Base-by-base conservation (phyloP, 2,797 vertebrate genomes). In the Gobio occitaniae region DNA sequence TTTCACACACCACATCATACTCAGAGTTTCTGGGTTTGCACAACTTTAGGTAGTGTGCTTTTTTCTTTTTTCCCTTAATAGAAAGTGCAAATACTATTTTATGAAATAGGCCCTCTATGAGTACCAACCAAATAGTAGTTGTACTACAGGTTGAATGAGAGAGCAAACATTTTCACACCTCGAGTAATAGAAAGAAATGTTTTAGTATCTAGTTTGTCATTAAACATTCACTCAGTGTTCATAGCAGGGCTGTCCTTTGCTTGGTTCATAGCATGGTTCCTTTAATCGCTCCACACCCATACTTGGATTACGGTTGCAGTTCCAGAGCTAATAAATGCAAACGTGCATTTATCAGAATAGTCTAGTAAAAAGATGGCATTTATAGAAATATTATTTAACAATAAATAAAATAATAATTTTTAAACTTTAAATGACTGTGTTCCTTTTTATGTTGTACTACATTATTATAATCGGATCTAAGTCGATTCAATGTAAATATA, bases 1-100 rank as follows among this genome's bases (percentile, higher is more conserved):
- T 21, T 47, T 16, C 25, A 72, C 10, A 48, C n/a, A 72, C n/a
- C 68, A 72, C 66, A 81, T 70, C 41, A 59, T 16, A 81, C 50
- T 54, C 71, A 11, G 16, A 69, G 17, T 68, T 80, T 80, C 32
- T 70, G 36, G 41, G 25, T 52, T 70, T 69, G 41, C 47, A 41
- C 19, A 13, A 44, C 19, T 78, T 61, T 41, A 61, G 54, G n/a
- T 41, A 25, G 7, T 44, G 52, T 44, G 32, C 32, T 10, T 50
- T 80, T 80, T 80, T 52, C 3, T 3, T 65, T 68, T 50, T 17
- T 50, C 2, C 11, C 41, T 54, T 4, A 79, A 36, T 21, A 21
- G 16, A 76, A 50, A 66, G 44, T 32, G 17, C 16, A n/a, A 63
- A 47, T 36, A 21, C 17, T 63, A 12, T 7, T 79, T 63, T 21